Evolutionary conservation across 2,797 vertebrate genomes (phyloP), one percentile per base, ranked within the genome.

Genomic region (Odontamblyopus rebecca): DNA sequence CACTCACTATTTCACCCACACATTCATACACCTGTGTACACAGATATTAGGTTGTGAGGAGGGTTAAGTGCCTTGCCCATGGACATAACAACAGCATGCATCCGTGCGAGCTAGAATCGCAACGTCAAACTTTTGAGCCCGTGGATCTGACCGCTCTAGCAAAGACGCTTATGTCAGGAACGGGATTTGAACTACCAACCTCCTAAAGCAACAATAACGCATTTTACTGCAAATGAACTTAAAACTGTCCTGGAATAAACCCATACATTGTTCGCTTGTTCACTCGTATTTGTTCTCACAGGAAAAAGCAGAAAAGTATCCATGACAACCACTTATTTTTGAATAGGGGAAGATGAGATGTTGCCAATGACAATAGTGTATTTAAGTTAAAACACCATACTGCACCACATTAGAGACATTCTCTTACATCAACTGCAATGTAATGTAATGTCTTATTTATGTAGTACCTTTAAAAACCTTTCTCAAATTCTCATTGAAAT

Each of bases 271-370:
- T 63, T 26, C 19, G 7, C 19, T 41, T 63, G 19, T 41, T 63
- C 6, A 44, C 30, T 44, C 9, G 26, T 13, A 64, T 35, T 62
- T 38, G n/a, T 15, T 32, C 15, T 32, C 7, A 38, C 15, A 61
- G 16, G 30, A 13, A 60, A 61, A 35, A 35, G 60, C 16, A 32
- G 30, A 18, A 12, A 62, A 4, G 61, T 63, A 41, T 38, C 61
- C 61, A 12, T 63, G 61, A 23, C 61, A 41, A 63, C 61, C 35
- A 11, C 61, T 62, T 62, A 35, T 38, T 62, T 62, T 62, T 62
- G 30, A 62, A 41, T 11, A 19, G 12, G 11, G 61, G 32, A 62
- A 41, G 61, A 62, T 11, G 61, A 62, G 18, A 62, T 38, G 6
- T 62, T 35, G 16, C 61, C 30, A 62, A 16, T 19, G 30, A 62